Percentiles rank a stretch among this genome's conserved stretches.
These are phyloP conservation scores for Drosophila subobscura DNA, from an alignment of 1,140 invertebrate species.

Conservation along the genomic window DNA sequence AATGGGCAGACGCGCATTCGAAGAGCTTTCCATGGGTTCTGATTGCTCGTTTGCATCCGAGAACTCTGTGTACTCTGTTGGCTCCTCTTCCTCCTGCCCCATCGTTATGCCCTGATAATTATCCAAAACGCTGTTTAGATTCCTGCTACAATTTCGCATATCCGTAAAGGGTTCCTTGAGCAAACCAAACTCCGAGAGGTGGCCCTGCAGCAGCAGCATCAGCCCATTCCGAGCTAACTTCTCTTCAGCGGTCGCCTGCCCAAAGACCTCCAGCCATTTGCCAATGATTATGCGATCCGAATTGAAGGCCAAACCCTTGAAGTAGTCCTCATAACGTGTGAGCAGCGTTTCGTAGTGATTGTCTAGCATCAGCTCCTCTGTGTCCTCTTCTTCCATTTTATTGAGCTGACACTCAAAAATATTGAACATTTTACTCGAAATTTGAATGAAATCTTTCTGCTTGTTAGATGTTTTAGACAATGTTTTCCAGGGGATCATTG, in stretches of 20 bases:
- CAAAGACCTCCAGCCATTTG: conserved; percentile 45
- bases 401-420: neutral
- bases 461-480: neutral
- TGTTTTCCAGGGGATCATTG: conserved; percentile 3
- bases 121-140: conserved; percentile 48
- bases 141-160: conserved; percentile 18
- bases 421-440: conserved; percentile 8
- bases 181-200: conserved; percentile 48
- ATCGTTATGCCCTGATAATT: conserved; percentile 30
- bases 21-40: neutral
- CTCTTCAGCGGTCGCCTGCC: conserved; percentile 16
- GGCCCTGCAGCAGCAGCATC: conserved; percentile 49
- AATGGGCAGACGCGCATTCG: conserved; percentile 2
- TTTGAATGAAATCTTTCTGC: conserved; percentile 13
- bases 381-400: neutral
- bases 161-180: conserved; percentile 55
- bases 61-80: neutral
- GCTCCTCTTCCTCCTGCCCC: neutral
- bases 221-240: conserved; percentile 56
- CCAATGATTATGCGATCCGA: conserved; percentile 45
- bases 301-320: neutral
- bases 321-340: neutral
- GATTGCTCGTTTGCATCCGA: neutral
- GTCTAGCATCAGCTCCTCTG: conserved; percentile 45
- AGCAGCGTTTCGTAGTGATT: conserved; percentile 46